Conservation (phyloP, 2,888 invertebrate genomes). For the Gasteruption jaculator region DNA sequence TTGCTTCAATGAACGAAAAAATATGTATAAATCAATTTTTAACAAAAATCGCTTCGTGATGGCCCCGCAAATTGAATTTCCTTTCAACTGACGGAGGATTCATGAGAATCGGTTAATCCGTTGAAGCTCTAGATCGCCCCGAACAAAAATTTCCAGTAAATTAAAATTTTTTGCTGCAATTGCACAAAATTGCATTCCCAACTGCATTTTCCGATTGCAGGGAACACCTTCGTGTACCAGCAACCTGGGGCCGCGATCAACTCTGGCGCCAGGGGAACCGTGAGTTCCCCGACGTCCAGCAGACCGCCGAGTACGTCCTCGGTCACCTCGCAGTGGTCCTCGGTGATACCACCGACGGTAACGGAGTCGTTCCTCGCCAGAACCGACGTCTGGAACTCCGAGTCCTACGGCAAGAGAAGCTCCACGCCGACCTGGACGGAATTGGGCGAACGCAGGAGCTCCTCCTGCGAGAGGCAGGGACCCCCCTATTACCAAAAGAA, state of each 20-base stretch:
- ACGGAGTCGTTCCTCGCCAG: constrained; percentile 25
- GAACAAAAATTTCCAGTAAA: too few species aligned
- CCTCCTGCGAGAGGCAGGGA: constrained; percentile 42
- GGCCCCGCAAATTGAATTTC: too few species aligned
- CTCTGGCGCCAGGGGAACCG: constrained; percentile 26
- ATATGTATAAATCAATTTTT: too few species aligned
- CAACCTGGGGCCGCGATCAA: constrained; percentile 27
- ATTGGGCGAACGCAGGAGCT: constrained; percentile 34
- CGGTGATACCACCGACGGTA: constrained; percentile 25
- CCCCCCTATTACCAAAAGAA: constrained; percentile 34
- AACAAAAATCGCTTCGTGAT: too few species aligned
- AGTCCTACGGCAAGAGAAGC: constrained; percentile 34
- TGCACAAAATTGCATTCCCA: constrained; percentile 19
- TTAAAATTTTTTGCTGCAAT: too few species aligned
- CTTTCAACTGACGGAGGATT: too few species aligned
- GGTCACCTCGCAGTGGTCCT: constrained; percentile 33
- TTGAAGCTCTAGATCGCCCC: too few species aligned
- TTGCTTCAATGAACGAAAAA: too few species aligned
- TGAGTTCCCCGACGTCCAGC: constrained; percentile 35
- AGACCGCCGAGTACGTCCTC: constrained; percentile 39
- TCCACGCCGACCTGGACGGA: constrained; percentile 43
- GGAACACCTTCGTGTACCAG: constrained; percentile 29
- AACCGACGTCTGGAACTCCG: constrained; percentile 34
- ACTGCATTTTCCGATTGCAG: constrained; percentile 17
- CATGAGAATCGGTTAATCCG: too few species aligned